A percentile compares a stretch with the other conserved stretches of the same genome.
Evolutionary conservation across 2,797 vertebrate species (phyloP).

Genomic region (Acanthis flammea): DNA sequence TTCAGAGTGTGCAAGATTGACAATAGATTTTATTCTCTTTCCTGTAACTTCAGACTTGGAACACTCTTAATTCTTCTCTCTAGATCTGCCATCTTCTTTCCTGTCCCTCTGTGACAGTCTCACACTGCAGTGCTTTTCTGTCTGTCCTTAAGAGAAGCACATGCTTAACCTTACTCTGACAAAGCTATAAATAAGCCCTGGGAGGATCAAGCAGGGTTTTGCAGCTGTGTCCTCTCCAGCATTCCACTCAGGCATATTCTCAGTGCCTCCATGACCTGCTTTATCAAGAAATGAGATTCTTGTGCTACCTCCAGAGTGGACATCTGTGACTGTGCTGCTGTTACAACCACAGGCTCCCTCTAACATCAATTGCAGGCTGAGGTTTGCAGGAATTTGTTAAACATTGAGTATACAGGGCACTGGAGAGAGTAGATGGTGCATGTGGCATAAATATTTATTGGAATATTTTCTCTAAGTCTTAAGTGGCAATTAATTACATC

Average conservation of each 20-base stretch:
- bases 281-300: not conserved
- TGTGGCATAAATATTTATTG: constrained; percentile 62
- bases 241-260: not conserved
- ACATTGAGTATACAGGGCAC: not conserved
- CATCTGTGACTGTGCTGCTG: not conserved
- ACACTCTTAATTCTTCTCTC: not conserved
- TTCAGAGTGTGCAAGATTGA: not conserved
- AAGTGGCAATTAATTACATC: constrained; percentile 57
- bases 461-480: constrained; percentile 53
- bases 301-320: not conserved
- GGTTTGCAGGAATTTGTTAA: not conserved
- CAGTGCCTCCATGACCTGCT: not conserved
- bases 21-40: not conserved
- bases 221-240: not conserved
- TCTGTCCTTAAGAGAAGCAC: not conserved
- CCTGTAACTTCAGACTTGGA: not conserved
- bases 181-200: not conserved
- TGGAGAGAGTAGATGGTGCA: constrained; percentile 1
- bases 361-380: not conserved
- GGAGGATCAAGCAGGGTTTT: not conserved
- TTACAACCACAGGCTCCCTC: not conserved
- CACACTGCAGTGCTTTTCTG: not conserved
- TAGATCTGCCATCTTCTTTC: not conserved
- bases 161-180: not conserved
- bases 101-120: not conserved